These are phyloP conservation scores for Pachypeltis micranthus DNA, from an alignment of 1,140 invertebrate genomes.

Conservation along the genomic window DNA sequence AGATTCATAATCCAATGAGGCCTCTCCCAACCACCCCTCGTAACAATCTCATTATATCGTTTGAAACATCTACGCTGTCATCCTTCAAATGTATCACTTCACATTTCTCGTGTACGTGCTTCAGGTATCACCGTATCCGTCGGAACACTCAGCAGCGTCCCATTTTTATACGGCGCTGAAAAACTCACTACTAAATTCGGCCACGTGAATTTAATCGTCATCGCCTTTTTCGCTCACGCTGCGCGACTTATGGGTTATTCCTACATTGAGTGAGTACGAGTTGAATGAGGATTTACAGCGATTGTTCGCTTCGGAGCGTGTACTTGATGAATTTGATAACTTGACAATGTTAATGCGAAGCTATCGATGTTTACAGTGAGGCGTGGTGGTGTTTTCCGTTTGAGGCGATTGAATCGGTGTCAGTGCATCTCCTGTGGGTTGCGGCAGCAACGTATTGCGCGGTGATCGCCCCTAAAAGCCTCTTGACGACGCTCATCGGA, in stretches of 20 bases:
- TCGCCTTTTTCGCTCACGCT: constrained; percentile 69
- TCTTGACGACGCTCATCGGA: constrained; percentile 69
- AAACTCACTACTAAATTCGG: constrained; percentile 66
- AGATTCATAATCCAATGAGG: too few relatives aligned
- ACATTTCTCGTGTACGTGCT: too few relatives aligned
- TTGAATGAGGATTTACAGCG: background rate
- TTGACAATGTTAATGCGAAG: too few relatives aligned
- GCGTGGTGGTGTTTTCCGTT: constrained; percentile 77
- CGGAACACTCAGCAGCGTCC: constrained; percentile 64
- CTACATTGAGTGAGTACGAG: constrained; percentile 59
- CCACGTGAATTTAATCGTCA: constrained; percentile 66
- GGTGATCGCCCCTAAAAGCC: constrained; percentile 60
- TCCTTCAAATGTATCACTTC: background rate
- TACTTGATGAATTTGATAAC: constrained; percentile 20
- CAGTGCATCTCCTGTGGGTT: constrained; percentile 78
- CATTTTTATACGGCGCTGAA: constrained; percentile 67
- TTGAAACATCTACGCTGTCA: background rate
- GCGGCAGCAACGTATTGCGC: constrained; percentile 75
- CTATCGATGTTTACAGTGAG: constrained; percentile 49
- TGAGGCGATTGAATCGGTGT: constrained; percentile 72
- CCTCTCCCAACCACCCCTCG: too few relatives aligned
- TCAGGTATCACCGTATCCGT: constrained; percentile 66
- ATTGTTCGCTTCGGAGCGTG: background rate
- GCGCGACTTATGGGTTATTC: constrained; percentile 68
- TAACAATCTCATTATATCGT: too few relatives aligned